Evolutionary conservation across 2,888 invertebrate species (phyloP).

Genomic region (Cantharis lateralis): DNA sequence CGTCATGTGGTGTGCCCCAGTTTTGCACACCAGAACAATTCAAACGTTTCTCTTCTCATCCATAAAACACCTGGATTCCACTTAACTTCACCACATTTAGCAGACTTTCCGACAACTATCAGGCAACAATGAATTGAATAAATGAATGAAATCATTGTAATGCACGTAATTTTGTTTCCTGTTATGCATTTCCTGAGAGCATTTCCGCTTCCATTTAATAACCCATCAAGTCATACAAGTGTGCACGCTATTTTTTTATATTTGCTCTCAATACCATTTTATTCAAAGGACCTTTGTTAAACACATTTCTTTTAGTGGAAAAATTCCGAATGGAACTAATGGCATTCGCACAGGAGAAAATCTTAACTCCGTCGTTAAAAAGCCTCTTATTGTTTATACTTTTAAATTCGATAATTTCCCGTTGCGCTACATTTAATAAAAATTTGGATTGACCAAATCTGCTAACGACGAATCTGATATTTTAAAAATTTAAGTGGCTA

Average conservation of each 20-base stretch:
- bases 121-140: constrained; percentile 17
- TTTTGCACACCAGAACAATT: constrained; percentile 7
- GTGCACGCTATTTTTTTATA: background rate
- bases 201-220: constrained; percentile 13
- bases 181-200: constrained; percentile 18
- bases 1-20: constrained; percentile 1
- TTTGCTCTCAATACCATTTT: background rate
- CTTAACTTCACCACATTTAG: constrained; percentile 7
- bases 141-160: constrained; percentile 25
- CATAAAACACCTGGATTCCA: constrained; percentile 24
- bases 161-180: constrained; percentile 17
- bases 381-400: constrained; percentile 2
- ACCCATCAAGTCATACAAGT: background rate
- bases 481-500: background rate
- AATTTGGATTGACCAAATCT: background rate
- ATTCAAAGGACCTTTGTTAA: background rate
- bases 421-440: background rate
- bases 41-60: constrained; percentile 6
- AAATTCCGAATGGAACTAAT: background rate
- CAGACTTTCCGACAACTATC: constrained; percentile 19
- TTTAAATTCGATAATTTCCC: constrained; percentile 11
- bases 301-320: background rate
- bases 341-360: too few relatives aligned
- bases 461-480: background rate
- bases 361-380: constrained; percentile 7